Percentiles rank a stretch among this genome's conserved stretches.
Conservation (phyloP, 1,140 invertebrate species). For the Diuraphis noxia region DNA sequence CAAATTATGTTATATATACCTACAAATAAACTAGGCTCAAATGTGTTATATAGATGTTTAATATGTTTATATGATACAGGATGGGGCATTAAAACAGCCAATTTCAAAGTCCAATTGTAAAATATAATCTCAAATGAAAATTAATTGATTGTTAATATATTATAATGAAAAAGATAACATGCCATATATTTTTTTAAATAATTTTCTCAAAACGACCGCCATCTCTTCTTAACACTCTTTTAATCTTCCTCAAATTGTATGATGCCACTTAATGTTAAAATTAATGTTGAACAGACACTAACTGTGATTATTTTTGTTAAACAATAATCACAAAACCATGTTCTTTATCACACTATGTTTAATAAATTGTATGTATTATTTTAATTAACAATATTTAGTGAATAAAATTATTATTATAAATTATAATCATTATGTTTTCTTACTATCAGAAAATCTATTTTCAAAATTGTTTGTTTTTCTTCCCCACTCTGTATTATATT, state of each 20-base stretch:
- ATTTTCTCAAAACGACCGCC: neutral
- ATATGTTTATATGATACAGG: neutral
- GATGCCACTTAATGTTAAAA: neutral
- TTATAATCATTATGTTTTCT: neutral
- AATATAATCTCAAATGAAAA: neutral
- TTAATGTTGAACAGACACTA: neutral
- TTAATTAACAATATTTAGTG: neutral
- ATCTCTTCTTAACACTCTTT: neutral
- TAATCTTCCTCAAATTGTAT: neutral
- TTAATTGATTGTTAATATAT: neutral
- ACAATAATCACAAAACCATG: neutral
- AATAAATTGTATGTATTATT: neutral
- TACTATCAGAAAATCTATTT: neutral
- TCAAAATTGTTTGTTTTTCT: neutral
- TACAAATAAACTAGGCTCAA: neutral
- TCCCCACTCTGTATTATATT: constrained; percentile 2
- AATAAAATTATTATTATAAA: no score
- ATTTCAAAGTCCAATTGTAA: neutral
- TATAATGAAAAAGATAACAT: neutral
- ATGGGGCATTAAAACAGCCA: neutral
- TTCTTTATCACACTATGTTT: neutral
- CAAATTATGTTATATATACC: neutral
- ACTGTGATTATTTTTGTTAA: neutral
- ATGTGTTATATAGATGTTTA: neutral
- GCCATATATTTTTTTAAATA: neutral